Evolutionary conservation across 2,797 vertebrate species (phyloP), one percentile per base, ranked within the genome.

Genomic region (Manis crassicaudata): DNA sequence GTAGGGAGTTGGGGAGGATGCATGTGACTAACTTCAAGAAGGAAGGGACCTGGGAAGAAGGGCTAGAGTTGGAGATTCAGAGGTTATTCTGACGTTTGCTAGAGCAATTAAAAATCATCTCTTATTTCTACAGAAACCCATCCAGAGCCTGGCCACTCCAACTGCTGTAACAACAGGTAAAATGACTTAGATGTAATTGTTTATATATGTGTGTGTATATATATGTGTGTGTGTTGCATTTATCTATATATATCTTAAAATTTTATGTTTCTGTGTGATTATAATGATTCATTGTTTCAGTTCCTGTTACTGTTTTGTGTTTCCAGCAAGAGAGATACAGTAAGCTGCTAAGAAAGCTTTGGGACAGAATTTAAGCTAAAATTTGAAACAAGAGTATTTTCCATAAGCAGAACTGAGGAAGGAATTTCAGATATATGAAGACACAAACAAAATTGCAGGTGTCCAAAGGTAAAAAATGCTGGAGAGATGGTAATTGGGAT

Each of bases 371-470:
- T 87, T 82, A 90, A 87, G 62, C 21, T 85, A 75, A 95, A 92
- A 88, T 75, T 77, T 90, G 62, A 95, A 93, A 76, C 10, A 92
- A 91, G 18, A 25, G 32, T 60, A 27, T 87, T 95, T 91, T 72
- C n/a, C 16, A 43, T 58, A 72, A 27, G 3, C 65, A 43, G 68
- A 72, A n/a, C 27, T 58, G 20, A 63, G 62, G 40, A 25, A 2
- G 7, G 43, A 58, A 60, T 75, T 70, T 94, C 58, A 89, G 75
- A 56, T 95, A 84, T 56, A 40, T 46, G 11, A 85, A 90, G 88
- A 85, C 43, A 73, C 37, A 93, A 37, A 62, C 8, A 27, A 63
- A 88, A 72, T 40, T 70, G 25, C 25, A 54, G 54, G 85, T 4
- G 18, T 56, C 37, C 63, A 17, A 52, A 83, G 91, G 17, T 46